These are phyloP conservation scores for Holcopasites calliopsidis DNA, from an alignment of 1,140 invertebrate genomes.

Conservation along the genomic window DNA sequence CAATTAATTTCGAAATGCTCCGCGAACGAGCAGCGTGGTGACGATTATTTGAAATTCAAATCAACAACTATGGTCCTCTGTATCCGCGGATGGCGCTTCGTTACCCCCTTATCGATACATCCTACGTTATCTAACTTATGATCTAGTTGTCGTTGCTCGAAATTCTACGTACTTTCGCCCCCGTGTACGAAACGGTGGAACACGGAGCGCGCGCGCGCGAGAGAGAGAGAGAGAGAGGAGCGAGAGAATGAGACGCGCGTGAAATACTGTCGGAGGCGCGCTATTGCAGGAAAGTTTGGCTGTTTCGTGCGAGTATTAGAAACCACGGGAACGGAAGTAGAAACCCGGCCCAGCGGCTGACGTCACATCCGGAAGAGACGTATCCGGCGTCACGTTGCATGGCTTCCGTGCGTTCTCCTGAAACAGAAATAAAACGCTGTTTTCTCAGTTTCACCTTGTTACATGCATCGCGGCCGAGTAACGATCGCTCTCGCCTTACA, in stretches of 20 bases:
- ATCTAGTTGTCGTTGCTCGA: slow-evolving; percentile 44
- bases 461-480: too few relatives aligned
- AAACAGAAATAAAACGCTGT: slow-evolving; percentile 57
- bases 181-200: slow-evolving; percentile 12
- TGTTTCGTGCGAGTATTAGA: slow-evolving; percentile 67
- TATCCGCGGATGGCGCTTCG: not conserved
- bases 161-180: slow-evolving; percentile 48
- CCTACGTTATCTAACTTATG: slow-evolving; percentile 40
- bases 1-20: not conserved
- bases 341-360: slow-evolving; percentile 62
- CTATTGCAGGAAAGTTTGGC: slow-evolving; percentile 69
- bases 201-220: not conserved
- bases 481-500: not conserved
- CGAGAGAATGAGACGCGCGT: slow-evolving; percentile 45
- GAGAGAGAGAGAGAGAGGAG: not conserved
- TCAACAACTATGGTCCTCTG: not conserved
- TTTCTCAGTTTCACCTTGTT: slow-evolving; percentile 5
- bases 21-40: not conserved
- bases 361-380: slow-evolving; percentile 64
- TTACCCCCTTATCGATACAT: slow-evolving; percentile 18
- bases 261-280: slow-evolving; percentile 65
- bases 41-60: not conserved
- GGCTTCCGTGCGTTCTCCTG: slow-evolving; percentile 78
- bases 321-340: slow-evolving; percentile 64
- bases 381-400: slow-evolving; percentile 77